phyloP scores from a whole-genome alignment of 2,888 invertebrate genomes.

The Lottia gigantea region DNA sequence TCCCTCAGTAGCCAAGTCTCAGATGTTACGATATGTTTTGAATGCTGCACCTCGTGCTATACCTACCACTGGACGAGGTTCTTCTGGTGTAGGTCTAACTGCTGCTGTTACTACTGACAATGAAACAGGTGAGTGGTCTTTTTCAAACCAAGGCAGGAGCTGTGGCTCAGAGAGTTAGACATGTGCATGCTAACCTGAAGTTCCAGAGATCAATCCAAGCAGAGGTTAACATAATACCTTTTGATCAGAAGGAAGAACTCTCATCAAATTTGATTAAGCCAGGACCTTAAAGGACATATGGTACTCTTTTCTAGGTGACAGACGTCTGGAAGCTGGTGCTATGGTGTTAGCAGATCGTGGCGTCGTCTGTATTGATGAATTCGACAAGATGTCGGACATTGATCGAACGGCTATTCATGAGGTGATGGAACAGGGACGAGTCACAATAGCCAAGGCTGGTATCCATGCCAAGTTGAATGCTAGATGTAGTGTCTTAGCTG shows the following conservation, averaged over 20 bases:
- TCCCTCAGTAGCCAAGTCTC: constrained; percentile 99
- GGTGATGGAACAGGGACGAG: constrained; percentile 97
- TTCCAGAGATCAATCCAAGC: no score
- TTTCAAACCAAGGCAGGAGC: neutral
- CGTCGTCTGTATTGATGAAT: constrained; percentile 96
- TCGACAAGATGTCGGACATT: constrained; percentile 97
- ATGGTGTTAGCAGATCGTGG: constrained; percentile 99
- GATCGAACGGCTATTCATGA: constrained; percentile 99
- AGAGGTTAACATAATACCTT: no score
- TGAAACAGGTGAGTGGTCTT: constrained; percentile 78
- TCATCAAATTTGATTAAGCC: no score
- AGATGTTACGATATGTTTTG: constrained; percentile 84
- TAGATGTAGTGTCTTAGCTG: constrained; percentile 95
- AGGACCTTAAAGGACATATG: no score
- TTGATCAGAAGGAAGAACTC: no score
- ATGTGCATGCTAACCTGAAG: no score
- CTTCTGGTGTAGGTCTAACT: constrained; percentile 97
- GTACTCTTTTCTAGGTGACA: constrained; percentile 68
- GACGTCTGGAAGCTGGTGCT: constrained; percentile 93
- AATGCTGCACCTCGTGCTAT: constrained; percentile 95
- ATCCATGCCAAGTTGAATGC: constrained; percentile 98
- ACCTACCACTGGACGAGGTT: constrained; percentile 96
- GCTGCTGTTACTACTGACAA: constrained; percentile 97
- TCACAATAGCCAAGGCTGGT: constrained; percentile 97
- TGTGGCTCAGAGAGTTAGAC: no score